These are phyloP conservation scores for Dicycla oo DNA, from an alignment of 2,888 invertebrate species.

Conservation along the genomic window DNA sequence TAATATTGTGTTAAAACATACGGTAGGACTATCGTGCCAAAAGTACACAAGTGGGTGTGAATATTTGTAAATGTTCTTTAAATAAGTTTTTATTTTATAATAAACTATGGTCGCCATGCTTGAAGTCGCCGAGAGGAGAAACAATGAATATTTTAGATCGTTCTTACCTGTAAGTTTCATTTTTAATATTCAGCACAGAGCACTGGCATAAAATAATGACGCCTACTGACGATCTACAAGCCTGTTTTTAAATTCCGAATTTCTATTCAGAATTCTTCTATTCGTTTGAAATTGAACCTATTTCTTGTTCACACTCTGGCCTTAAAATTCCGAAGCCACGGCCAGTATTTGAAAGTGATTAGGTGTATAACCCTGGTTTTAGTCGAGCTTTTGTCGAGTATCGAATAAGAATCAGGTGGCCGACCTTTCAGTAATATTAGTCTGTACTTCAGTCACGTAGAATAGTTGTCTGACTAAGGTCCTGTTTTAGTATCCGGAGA, in stretches of 20 bases:
- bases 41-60: constrained; percentile 73
- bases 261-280: too few relatives aligned
- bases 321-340: constrained; percentile 47
- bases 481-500: not conserved
- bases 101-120: constrained; percentile 80
- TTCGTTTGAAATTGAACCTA: not conserved
- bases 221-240: not conserved
- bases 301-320: constrained; percentile 41
- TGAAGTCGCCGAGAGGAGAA: constrained; percentile 78
- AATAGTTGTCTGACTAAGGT: not conserved
- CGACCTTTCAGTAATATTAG: constrained; percentile 17
- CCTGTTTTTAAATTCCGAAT: not conserved
- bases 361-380: constrained; percentile 31
- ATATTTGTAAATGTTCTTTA: constrained; percentile 76
- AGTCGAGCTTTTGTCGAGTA: constrained; percentile 31
- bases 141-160: constrained; percentile 84
- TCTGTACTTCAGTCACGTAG: constrained; percentile 2
- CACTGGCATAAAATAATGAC: not conserved
- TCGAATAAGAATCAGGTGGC: constrained; percentile 18
- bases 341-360: constrained; percentile 54
- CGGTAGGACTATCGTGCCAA: constrained; percentile 71
- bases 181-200: not conserved
- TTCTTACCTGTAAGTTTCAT: constrained; percentile 86
- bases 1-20: constrained; percentile 65
- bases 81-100: constrained; percentile 73